Evolutionary conservation across 2,113 vertebrate genomes (phyloP).

Genomic region (Hippolais icterina): DNA sequence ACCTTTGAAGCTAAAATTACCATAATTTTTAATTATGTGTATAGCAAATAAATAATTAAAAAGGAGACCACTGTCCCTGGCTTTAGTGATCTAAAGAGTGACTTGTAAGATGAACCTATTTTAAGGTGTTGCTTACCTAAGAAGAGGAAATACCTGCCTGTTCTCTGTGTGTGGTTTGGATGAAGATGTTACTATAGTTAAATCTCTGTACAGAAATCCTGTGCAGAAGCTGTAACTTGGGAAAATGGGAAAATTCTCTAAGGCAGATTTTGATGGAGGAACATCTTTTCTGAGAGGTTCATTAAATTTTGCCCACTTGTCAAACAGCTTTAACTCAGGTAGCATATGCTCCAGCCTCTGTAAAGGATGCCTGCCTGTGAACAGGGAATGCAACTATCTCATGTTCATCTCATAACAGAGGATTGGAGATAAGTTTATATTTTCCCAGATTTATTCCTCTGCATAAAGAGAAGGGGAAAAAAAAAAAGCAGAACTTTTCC

Average conservation of each 20-base stretch:
- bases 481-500: background rate
- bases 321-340: background rate
- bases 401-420: background rate
- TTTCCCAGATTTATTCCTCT: background rate
- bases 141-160: background rate
- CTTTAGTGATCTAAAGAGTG: background rate
- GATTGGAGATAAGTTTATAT: background rate
- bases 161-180: background rate
- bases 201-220: background rate
- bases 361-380: background rate
- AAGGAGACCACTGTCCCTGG: background rate
- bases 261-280: background rate
- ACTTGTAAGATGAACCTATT: background rate
- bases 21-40: background rate
- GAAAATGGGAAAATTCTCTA: background rate
- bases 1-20: background rate
- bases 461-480: background rate
- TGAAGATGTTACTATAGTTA: background rate
- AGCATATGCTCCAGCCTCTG: background rate
- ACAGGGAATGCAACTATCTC: background rate
- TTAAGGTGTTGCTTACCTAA: background rate
- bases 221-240: background rate
- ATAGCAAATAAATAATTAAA: background rate
- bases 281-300: background rate
- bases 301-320: background rate